Evolutionary conservation across 2,888 invertebrate genomes (phyloP), one percentile per base, ranked within the genome.

Genomic region (Lasioglossum morio): DNA sequence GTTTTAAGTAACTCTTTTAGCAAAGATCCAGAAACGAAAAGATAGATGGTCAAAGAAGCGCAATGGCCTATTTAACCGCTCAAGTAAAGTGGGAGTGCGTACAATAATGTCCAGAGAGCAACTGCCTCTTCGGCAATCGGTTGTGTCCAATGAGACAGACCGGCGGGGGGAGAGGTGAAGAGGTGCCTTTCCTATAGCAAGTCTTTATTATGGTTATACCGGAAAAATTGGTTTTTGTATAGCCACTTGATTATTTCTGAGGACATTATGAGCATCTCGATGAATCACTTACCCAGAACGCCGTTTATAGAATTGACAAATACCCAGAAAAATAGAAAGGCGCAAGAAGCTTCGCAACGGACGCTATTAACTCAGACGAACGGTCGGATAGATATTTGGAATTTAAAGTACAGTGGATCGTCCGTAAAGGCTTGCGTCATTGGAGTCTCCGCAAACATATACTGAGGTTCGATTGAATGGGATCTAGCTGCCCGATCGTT

Each of bases 401-500:
- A 63, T 63, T 63, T 30, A 63, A 63, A 63, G 30, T 7, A 30
- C 30, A 63, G 63, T 19, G 63, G 63, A 30, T 30, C 63, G 63
- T 30, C 30, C 16, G 7, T 30, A 63, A 30, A 63, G 63, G 63
- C 63, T 63, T 63, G 63, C 30, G 30, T 30, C 30, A 63, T 30
- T 30, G 30, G 7, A 7, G 30, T 63, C 63, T 30, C 63, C 30
- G 30, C 30, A 63, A 63, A 63, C 63, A 63, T 30, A 19, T 16
- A 27, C 43, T n/a, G 40, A 84, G 69, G 10, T 69, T 37, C 37
- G 10, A 23, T 37, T 69, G 69, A 37, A 69, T 37, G 69, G 69
- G 37, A 69, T 69, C 37, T 23, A 37, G 69, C 37, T 34, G 12
- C 69, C 23, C 57, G 46, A 69, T 69, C 69, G 37, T 69, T 69